A percentile compares a stretch with the other conserved stretches of the same genome.
phyloP scores from a whole-genome alignment of 2,888 invertebrate genomes.

The Pheosia gnoma region DNA sequence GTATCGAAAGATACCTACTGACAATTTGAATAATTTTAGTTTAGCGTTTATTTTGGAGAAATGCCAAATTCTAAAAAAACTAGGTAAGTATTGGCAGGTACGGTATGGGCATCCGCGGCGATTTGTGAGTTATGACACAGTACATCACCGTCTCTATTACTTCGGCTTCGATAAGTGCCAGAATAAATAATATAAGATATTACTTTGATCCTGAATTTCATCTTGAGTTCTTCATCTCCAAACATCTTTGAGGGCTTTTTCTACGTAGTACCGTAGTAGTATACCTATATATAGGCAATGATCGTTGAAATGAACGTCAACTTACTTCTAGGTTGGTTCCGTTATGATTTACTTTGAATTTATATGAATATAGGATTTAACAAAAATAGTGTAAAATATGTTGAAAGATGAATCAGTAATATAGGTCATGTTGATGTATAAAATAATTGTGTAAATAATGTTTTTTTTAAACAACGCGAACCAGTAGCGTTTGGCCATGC shows the following conservation, averaged over 20 bases:
- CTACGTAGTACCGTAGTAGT: no score
- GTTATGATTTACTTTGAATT: neutral
- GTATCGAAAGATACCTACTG: constrained; percentile 32
- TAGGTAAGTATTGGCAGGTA: constrained; percentile 24
- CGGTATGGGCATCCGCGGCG: constrained; percentile 27
- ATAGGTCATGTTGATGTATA: no score
- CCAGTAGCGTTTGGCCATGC: no score
- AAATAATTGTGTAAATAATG: no score
- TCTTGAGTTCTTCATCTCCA: neutral
- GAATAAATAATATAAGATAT: constrained; percentile 10
- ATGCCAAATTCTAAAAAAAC: constrained; percentile 46
- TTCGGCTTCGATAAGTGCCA: constrained; percentile 8
- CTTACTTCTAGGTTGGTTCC: neutral
- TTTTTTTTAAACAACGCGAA: no score
- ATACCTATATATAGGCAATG: neutral
- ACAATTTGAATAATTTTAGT: constrained; percentile 47
- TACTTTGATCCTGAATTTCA: constrained; percentile 15
- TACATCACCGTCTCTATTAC: constrained; percentile 21
- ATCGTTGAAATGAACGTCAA: neutral
- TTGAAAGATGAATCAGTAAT: no score
- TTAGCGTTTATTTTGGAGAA: constrained; percentile 47
- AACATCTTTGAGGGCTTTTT: neutral
- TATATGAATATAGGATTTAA: neutral
- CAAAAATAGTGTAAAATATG: no score
- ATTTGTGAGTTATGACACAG: constrained; percentile 38